These are phyloP conservation scores for Drosophila kohkoa DNA, from an alignment of 1,140 invertebrate species.

Conservation along the genomic window DNA sequence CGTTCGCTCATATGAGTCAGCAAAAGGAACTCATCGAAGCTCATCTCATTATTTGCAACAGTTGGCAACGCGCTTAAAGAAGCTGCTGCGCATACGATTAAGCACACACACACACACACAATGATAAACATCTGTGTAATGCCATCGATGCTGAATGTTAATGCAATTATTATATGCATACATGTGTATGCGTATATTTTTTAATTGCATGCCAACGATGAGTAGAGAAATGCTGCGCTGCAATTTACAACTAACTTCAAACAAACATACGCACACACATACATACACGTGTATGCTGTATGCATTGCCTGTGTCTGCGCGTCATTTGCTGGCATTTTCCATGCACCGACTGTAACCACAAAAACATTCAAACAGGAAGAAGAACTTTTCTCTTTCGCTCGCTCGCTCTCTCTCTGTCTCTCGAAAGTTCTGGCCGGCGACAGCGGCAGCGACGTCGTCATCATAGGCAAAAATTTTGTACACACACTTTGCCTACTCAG, in stretches of 20 bases:
- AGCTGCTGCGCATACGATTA: background rate
- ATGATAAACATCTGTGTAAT: background rate
- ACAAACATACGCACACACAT: constrained; percentile 9
- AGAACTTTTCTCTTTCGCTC: constrained; percentile 14
- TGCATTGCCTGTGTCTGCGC: constrained; percentile 34
- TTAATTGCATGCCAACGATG: constrained; percentile 1
- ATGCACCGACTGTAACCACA: constrained; percentile 30
- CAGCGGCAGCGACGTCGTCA: constrained; percentile 21
- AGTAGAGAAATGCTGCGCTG: constrained; percentile 58
- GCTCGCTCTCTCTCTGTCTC: background rate
- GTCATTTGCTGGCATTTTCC: constrained; percentile 41
- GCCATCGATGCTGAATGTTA: background rate
- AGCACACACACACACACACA: background rate
- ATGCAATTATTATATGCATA: background rate
- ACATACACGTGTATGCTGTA: constrained; percentile 8
- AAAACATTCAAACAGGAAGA: constrained; percentile 25
- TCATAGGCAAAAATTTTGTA: constrained; percentile 25
- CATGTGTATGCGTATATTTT: background rate
- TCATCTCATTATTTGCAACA: constrained; percentile 12
- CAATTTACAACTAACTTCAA: constrained; percentile 4
- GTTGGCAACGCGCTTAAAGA: constrained; percentile 10
- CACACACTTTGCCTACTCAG: constrained; percentile 20
- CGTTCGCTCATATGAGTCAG: background rate
- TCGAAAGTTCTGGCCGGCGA: constrained; percentile 52
- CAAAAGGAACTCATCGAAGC: background rate